Percentiles rank a stretch among this genome's conserved stretches.
phyloP scores from a whole-genome alignment of 2,888 invertebrate genomes.

The Cryptus armator region DNA sequence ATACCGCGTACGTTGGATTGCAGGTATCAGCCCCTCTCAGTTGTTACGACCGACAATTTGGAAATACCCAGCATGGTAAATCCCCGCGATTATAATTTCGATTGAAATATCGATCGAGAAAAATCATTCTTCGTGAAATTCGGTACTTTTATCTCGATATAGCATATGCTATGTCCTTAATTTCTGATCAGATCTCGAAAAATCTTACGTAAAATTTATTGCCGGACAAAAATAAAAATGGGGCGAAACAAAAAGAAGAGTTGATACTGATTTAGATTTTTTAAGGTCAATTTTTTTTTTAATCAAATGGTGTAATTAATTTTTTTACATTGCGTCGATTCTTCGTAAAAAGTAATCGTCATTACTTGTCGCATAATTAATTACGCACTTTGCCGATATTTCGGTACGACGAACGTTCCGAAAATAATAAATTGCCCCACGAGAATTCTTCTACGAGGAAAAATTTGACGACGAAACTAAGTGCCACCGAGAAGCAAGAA shows the following conservation, averaged over 20 bases:
- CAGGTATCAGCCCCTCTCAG: conserved; percentile 34
- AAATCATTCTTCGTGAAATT: not conserved
- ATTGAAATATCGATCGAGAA: conserved; percentile 21
- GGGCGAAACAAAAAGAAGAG: not conserved
- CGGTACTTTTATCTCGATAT: not conserved
- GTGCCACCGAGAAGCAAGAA: not conserved
- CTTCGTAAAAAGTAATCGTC: not conserved
- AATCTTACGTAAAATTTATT: not conserved
- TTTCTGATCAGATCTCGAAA: not conserved
- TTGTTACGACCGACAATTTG: conserved; percentile 58
- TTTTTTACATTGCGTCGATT: not conserved
- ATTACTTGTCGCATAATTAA: not conserved
- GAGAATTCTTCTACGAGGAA: conserved; percentile 27
- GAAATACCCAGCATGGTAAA: conserved; percentile 53
- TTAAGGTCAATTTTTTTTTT: not conserved
- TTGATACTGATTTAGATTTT: not conserved
- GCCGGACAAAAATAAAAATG: not conserved
- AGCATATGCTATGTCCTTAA: not conserved
- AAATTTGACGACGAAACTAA: conserved; percentile 1
- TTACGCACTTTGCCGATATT: not conserved
- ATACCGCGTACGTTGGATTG: conserved; percentile 1
- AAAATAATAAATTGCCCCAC: conserved; percentile 52
- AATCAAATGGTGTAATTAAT: not conserved
- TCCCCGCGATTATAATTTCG: conserved; percentile 27
- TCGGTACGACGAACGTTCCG: conserved; percentile 22